Evolutionary conservation across 2,888 invertebrate genomes (phyloP), one percentile per base, ranked within the genome.

Genomic region (Caenorhabditis drosophilae): DNA sequence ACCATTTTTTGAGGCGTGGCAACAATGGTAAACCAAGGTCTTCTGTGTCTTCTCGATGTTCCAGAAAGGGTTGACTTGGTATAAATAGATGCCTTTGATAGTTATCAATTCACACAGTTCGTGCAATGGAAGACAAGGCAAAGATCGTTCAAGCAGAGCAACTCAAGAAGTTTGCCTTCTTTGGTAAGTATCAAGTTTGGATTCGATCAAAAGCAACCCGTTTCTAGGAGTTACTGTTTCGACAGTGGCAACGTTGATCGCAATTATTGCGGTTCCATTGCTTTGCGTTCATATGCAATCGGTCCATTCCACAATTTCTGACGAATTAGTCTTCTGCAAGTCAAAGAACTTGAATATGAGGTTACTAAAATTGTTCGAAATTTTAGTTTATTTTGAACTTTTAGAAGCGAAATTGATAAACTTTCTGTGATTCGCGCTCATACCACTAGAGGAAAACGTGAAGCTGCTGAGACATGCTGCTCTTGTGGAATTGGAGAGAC

Each of bases 101-200:
- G 48, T 45, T 46, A 55, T 44, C 22, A 12, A 42, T n/a, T 49
- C 49, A 49, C 40, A 49, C 41, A 22, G 41, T 23, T 47, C 18
- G 58, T 52, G 58, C 58, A 50, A 64, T 64, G 64, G 76, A 77
- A 48, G 67, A 74, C 35, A 77, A 77, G 63, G 58, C 60, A 48
- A 75, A 73, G 60, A 54, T 73, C 40, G 53, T 67, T 48, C 78
- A 81, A 64, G 81, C 81, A 23, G 76, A 77, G 31, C 67, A 69
- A 34, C 69, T 78, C 35, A 76, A 79, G 62, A 73, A 73, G 63
- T 69, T 81, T 49, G 82, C 82, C 64, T 81, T 82, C 71, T 75
- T 76, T 67, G 82, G 80, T 57, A 26, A 48, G 50, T n/a, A n/a
- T n/a, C n/a, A n/a, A n/a, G n/a, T n/a, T n/a, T n/a, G n/a, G n/a